Conservation (phyloP, 2,113 vertebrate species). For the Urocolius indicus region DNA sequence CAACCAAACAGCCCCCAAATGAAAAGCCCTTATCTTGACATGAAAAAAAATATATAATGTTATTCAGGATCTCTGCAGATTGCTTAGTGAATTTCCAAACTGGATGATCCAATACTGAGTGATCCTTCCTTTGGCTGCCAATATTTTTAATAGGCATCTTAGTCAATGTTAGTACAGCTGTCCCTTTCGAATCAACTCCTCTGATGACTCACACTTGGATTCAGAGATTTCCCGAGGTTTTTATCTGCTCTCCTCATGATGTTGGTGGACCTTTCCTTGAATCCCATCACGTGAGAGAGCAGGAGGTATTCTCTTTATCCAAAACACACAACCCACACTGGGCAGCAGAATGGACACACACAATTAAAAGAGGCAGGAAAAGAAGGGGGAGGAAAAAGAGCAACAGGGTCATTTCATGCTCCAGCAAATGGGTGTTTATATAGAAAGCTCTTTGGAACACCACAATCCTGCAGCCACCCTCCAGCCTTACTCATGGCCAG, state of each 20-base stretch:
- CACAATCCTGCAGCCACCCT: not conserved
- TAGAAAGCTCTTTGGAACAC: not conserved
- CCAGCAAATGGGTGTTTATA: not conserved
- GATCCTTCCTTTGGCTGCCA: constrained; percentile 62
- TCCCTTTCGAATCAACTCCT: constrained; percentile 57
- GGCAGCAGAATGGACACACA: not conserved
- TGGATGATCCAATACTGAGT: constrained; percentile 63
- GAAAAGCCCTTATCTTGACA: constrained; percentile 53
- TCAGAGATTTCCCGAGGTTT: constrained; percentile 58
- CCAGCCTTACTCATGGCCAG: constrained; percentile 44
- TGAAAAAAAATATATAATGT: no score
- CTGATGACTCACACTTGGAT: constrained; percentile 69
- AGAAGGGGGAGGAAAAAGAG: not conserved
- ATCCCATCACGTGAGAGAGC: not conserved
- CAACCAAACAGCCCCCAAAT: not conserved
- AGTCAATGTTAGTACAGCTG: constrained; percentile 78
- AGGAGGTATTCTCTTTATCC: constrained; percentile 26
- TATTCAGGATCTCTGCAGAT: constrained; percentile 52
- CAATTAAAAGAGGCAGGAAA: not conserved
- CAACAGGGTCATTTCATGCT: not conserved
- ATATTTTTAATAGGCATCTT: constrained; percentile 73
- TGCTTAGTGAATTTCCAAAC: constrained; percentile 64
- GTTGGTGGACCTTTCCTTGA: constrained; percentile 25
- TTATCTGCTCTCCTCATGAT: constrained; percentile 60
- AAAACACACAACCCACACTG: constrained; percentile 43